Conservation (phyloP, 2,797 vertebrate species). For the Spheniscus humboldti region DNA sequence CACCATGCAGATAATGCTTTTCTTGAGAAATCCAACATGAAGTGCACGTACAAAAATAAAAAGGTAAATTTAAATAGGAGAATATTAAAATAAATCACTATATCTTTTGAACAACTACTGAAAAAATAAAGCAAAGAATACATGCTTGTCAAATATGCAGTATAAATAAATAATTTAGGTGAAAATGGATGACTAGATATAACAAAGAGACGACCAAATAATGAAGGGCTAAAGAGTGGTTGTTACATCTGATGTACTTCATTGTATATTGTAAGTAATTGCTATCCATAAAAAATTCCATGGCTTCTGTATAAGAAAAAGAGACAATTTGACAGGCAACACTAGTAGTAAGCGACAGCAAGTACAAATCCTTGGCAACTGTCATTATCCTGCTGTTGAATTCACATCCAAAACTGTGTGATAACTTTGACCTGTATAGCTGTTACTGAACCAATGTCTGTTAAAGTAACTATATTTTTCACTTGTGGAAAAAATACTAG, state of each 20-base stretch:
- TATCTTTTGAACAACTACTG: constrained; percentile 45
- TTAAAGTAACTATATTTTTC: constrained; percentile 48
- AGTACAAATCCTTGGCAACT: constrained; percentile 84
- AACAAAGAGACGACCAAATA: constrained; percentile 72
- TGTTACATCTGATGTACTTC: constrained; percentile 75
- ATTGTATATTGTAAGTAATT: constrained; percentile 75
- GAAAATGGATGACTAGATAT: constrained; percentile 61
- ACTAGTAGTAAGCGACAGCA: constrained; percentile 76
- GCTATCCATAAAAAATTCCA: constrained; percentile 77
- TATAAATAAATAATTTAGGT: constrained; percentile 75
- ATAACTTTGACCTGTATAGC: constrained; percentile 60
- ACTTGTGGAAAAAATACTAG: constrained; percentile 37
- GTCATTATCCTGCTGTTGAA: constrained; percentile 85
- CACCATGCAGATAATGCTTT: not conserved
- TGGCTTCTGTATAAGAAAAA: constrained; percentile 65
- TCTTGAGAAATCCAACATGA: constrained; percentile 15
- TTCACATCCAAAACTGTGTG: constrained; percentile 71
- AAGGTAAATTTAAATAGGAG: constrained; percentile 17
- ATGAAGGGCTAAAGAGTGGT: constrained; percentile 75
- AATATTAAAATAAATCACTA: constrained; percentile 23
- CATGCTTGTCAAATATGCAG: constrained; percentile 70
- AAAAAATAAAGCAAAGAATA: constrained; percentile 71
- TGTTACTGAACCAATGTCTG: constrained; percentile 43
- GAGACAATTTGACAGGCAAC: constrained; percentile 78
- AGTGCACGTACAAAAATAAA: constrained; percentile 35